Conservation (phyloP, 2,113 vertebrate species). For the Chaetorhynchus papuensis region DNA sequence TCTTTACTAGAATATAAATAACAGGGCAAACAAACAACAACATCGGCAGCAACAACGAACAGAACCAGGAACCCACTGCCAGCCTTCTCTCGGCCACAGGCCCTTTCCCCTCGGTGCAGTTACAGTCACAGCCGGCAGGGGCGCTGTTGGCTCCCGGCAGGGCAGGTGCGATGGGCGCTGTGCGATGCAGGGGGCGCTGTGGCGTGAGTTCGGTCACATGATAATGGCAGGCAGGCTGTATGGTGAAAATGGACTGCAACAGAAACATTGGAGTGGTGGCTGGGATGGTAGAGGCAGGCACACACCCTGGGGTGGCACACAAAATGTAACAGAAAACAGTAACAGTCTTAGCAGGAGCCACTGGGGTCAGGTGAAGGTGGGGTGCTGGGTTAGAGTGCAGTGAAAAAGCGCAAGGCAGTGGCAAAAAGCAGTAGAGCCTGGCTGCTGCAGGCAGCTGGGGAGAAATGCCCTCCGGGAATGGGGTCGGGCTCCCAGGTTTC, state of each 20-base stretch:
- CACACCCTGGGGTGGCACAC: too few relatives aligned
- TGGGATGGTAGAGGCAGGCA: neutral
- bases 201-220: fast-evolving
- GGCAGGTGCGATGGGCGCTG: fast-evolving
- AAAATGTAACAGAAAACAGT: neutral
- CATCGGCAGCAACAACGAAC: neutral
- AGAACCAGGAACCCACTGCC: fast-evolving
- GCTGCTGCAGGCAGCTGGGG: neutral
- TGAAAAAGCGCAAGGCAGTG: fast-evolving
- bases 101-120: fast-evolving
- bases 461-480: fast-evolving
- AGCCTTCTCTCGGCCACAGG: fast-evolving
- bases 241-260: neutral
- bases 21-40: neutral
- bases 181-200: too few relatives aligned
- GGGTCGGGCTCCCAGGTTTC: too few relatives aligned
- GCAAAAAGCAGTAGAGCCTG: neutral
- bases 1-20: neutral
- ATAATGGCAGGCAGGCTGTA: fast-evolving
- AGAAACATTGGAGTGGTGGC: neutral
- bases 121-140: fast-evolving
- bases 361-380: fast-evolving
- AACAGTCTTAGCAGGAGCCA: neutral
- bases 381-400: neutral
- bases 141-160: fast-evolving